These are phyloP conservation scores for Apotomis turbidana DNA, from an alignment of 2,888 invertebrate genomes.

Conservation along the genomic window DNA sequence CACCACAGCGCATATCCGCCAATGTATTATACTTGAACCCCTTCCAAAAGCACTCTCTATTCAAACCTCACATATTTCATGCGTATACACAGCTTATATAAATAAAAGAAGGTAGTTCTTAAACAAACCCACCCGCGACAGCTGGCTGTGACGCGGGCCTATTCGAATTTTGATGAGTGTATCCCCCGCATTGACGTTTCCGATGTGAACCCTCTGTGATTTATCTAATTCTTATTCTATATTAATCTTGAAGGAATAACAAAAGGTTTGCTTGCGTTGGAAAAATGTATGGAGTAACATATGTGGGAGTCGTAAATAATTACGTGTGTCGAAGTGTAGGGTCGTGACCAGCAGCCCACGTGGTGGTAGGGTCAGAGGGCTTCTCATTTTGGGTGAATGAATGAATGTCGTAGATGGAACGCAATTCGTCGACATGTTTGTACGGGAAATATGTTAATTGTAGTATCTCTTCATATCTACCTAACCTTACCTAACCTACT, in stretches of 20 bases:
- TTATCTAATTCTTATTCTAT: constrained; percentile 64
- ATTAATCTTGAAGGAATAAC: constrained; percentile 29
- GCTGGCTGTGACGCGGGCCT: constrained; percentile 55
- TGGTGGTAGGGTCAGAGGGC: too few species aligned
- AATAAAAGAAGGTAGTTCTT: constrained; percentile 35
- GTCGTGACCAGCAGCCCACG: too few species aligned
- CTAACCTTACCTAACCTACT: too few species aligned
- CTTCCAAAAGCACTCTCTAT: neutral
- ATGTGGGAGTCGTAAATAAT: constrained; percentile 12
- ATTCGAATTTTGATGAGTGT: constrained; percentile 68
- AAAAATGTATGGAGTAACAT: neutral
- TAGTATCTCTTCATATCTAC: too few species aligned
- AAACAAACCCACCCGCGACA: constrained; percentile 50
- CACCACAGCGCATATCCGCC: too few species aligned
- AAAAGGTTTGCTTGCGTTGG: constrained; percentile 9
- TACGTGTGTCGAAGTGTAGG: constrained; percentile 2
- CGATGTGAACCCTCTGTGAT: constrained; percentile 53
- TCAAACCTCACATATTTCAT: constrained; percentile 8
- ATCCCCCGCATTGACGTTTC: constrained; percentile 60
- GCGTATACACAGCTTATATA: constrained; percentile 30
- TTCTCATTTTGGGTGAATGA: too few species aligned
- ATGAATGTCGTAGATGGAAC: too few species aligned
- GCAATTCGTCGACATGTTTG: too few species aligned
- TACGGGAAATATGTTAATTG: too few species aligned
- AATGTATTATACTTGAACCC: neutral